Conservation (phyloP, 2,888 invertebrate genomes). For the Drosophila falleni region DNA sequence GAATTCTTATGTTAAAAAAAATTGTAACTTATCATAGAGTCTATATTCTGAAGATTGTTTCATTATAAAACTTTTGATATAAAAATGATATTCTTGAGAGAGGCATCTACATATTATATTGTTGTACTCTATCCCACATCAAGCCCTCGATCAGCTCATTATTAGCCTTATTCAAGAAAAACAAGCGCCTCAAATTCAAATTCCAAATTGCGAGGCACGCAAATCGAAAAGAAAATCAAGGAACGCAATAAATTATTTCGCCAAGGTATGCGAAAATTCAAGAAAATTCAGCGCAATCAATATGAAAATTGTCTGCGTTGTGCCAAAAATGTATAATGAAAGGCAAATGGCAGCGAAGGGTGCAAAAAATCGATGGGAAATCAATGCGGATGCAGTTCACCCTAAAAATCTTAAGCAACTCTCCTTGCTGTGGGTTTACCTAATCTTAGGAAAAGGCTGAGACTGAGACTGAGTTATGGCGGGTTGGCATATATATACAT, state of each 20-base stretch:
- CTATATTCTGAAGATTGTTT: not conserved
- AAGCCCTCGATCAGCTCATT: conserved; percentile 62
- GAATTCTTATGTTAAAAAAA: too few species aligned
- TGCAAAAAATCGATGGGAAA: conserved; percentile 71
- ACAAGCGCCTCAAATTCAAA: conserved; percentile 69
- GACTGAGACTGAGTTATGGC: conserved; percentile 44
- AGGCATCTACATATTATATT: not conserved
- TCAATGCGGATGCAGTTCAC: conserved; percentile 58
- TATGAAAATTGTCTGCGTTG: conserved; percentile 59
- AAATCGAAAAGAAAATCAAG: conserved; percentile 42
- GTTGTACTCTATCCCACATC: conserved; percentile 49
- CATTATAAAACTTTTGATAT: not conserved
- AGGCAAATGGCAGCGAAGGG: conserved; percentile 60
- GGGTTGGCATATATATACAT: conserved; percentile 36
- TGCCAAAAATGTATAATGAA: conserved; percentile 56
- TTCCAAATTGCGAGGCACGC: conserved; percentile 60
- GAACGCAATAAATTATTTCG: conserved; percentile 78
- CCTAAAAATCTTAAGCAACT: conserved; percentile 58
- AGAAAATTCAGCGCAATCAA: conserved; percentile 53
- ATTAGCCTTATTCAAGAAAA: conserved; percentile 34
- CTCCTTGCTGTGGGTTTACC: conserved; percentile 40
- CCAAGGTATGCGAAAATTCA: conserved; percentile 57
- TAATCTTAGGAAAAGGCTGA: conserved; percentile 60
- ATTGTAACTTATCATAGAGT: too few species aligned
- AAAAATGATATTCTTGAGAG: not conserved